Evolutionary conservation across 2,888 invertebrate genomes (phyloP).

Genomic region (Sipha maydis): DNA sequence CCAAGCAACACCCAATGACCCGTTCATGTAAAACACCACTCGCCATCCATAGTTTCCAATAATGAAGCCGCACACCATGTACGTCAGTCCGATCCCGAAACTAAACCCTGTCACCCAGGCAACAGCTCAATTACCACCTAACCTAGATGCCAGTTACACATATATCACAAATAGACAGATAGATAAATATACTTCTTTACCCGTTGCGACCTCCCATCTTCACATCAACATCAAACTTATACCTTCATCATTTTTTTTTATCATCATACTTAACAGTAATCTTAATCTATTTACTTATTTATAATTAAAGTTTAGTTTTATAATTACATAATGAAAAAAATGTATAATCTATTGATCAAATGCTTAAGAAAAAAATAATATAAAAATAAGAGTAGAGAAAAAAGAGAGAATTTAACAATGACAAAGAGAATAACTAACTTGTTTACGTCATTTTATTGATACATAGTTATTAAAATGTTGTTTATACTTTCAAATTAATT

Average conservation of each 20-base stretch:
- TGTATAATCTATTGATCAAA: neutral
- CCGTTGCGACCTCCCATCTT: slow-evolving; percentile 61
- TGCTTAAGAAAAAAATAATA: neutral
- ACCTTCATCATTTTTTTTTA: slow-evolving; percentile 34
- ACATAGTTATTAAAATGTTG: neutral
- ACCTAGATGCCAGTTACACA: slow-evolving; percentile 62
- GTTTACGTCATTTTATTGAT: neutral
- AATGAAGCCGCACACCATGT: slow-evolving; percentile 77
- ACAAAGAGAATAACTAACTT: neutral
- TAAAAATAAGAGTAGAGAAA: too few relatives aligned
- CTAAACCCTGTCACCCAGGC: slow-evolving; percentile 72
- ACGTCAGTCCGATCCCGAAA: slow-evolving; percentile 78
- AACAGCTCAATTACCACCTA: slow-evolving; percentile 63
- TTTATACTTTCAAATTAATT: slow-evolving; percentile 30
- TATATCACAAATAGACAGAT: slow-evolving; percentile 62
- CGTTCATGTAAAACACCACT: slow-evolving; percentile 77
- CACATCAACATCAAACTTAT: slow-evolving; percentile 57
- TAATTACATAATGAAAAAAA: neutral
- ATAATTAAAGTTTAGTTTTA: neutral
- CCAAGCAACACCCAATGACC: slow-evolving; percentile 74
- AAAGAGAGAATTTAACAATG: neutral
- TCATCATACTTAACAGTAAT: slow-evolving; percentile 19
- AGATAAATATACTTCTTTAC: slow-evolving; percentile 60
- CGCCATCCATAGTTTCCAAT: slow-evolving; percentile 77
- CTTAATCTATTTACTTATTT: neutral